Evolutionary conservation across 2,113 vertebrate genomes (phyloP).

Genomic region (Corapipo altera): DNA sequence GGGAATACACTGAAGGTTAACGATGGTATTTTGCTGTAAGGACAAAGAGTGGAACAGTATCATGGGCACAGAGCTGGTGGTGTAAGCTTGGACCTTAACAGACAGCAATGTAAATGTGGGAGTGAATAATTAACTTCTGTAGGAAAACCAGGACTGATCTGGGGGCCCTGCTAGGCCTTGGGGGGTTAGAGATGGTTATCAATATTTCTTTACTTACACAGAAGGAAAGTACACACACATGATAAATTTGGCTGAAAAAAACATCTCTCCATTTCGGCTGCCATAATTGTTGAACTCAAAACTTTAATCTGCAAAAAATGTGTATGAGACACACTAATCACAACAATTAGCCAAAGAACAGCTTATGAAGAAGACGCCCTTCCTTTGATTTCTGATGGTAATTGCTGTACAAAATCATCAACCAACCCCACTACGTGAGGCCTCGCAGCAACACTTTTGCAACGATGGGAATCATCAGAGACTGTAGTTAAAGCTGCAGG

Average conservation of each 20-base stretch:
- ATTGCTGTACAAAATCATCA: background rate
- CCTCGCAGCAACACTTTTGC: background rate
- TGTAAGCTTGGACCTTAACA: background rate
- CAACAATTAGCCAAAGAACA: background rate
- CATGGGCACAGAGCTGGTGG: fast-evolving
- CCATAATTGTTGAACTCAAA: background rate
- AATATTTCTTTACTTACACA: background rate
- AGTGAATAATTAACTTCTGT: conserved; percentile 45
- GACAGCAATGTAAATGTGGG: background rate
- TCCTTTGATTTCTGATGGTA: background rate
- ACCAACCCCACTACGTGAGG: fast-evolving
- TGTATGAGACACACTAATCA: background rate
- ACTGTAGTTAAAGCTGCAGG: background rate
- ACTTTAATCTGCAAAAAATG: background rate
- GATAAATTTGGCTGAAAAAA: background rate
- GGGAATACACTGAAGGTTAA: background rate
- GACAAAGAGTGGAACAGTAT: background rate
- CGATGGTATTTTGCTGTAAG: background rate
- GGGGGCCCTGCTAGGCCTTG: background rate
- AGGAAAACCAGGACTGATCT: background rate
- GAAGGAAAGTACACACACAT: background rate
- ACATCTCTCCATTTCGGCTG: background rate
- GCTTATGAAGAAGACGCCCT: background rate
- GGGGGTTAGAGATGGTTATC: background rate
- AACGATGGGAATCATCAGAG: background rate